Conservation (phyloP, 2,797 vertebrate species). For the Lophius americanus region DNA sequence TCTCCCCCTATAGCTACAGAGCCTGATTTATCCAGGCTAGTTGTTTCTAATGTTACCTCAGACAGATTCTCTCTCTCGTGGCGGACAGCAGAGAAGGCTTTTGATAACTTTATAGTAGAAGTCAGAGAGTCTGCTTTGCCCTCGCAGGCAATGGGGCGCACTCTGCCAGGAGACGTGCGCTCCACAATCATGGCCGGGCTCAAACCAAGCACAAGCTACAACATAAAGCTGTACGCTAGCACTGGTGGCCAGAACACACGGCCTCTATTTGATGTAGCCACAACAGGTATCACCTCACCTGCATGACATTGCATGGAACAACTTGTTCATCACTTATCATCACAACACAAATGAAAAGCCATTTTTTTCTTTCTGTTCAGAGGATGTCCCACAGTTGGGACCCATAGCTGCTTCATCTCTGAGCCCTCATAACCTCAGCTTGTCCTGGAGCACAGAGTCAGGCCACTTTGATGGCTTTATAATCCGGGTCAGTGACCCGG, state of each 20-base stretch:
- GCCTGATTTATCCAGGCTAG: conserved; percentile 88
- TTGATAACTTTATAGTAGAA: conserved; percentile 90
- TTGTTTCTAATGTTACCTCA: conserved; percentile 88
- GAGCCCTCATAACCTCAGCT: conserved; percentile 86
- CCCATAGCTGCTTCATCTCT: conserved; percentile 81
- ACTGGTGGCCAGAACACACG: conserved; percentile 75
- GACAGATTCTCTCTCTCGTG: conserved; percentile 86
- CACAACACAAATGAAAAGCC: conserved; percentile 50
- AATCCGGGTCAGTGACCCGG: conserved; percentile 81
- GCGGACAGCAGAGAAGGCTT: conserved; percentile 82
- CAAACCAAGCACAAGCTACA: conserved; percentile 84
- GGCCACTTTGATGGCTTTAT: conserved; percentile 88
- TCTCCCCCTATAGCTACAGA: conserved; percentile 80
- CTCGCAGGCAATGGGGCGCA: conserved; percentile 83
- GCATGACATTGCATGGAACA: conserved; percentile 23
- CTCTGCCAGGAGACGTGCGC: conserved; percentile 73
- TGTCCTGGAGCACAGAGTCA: conserved; percentile 85
- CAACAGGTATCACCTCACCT: conserved; percentile 83
- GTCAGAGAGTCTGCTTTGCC: conserved; percentile 87
- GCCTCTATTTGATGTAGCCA: conserved; percentile 81
- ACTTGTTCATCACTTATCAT: conserved; percentile 8
- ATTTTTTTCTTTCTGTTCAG: conserved; percentile 80
- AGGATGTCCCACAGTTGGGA: conserved; percentile 87
- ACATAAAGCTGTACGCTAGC: conserved; percentile 86
- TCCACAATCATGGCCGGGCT: conserved; percentile 83